Evolutionary conservation across 2,888 invertebrate species (phyloP).

Genomic region (Antitype chi): DNA sequence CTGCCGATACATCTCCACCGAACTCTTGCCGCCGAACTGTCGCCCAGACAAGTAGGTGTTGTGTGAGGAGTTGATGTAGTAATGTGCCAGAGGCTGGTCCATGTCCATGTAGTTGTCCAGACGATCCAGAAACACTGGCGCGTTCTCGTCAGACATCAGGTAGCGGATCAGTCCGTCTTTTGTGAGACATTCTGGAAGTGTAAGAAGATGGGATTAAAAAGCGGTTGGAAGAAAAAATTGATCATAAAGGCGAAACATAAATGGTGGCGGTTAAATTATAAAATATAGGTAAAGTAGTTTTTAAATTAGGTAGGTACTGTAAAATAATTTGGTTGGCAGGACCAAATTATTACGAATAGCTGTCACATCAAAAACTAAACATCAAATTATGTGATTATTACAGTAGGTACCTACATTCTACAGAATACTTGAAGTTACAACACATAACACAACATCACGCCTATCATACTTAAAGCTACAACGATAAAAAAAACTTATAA

Average conservation of each 20-base stretch:
- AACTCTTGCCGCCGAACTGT: conserved; percentile 99
- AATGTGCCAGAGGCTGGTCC: conserved; percentile 99
- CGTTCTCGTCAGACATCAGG: conserved; percentile 99
- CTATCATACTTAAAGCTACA: too few relatives aligned
- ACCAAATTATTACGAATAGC: not conserved
- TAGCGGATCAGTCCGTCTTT: conserved; percentile 99
- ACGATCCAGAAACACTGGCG: conserved; percentile 99
- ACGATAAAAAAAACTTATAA: not conserved
- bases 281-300: not conserved
- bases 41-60: conserved; percentile 98
- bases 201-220: not conserved
- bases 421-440: not conserved
- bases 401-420: too few relatives aligned
- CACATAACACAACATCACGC: too few relatives aligned
- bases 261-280: not conserved
- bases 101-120: conserved; percentile 99
- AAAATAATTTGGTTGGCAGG: not conserved
- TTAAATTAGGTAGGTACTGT: not conserved
- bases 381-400: not conserved
- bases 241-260: not conserved
- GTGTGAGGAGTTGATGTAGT: conserved; percentile 99
- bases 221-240: not conserved
- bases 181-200: conserved; percentile 93
- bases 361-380: not conserved
- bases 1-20: conserved; percentile 99